Evolutionary conservation across 64 coral and sea anemone genomes (phyloP).

Genomic region (Porites australiensis): DNA sequence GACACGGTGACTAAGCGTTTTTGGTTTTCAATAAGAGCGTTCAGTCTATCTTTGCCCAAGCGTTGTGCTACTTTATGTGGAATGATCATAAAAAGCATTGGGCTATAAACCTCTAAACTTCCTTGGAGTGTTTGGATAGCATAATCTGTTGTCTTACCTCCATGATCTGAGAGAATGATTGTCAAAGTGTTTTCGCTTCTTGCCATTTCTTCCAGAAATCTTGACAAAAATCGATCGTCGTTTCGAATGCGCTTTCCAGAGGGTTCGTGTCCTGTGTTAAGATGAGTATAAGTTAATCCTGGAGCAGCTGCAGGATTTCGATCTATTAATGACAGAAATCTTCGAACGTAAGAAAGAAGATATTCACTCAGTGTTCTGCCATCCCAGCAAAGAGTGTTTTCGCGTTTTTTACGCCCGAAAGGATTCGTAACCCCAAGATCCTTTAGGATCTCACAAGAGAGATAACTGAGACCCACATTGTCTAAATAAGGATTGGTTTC

Average conservation of each 20-base stretch:
- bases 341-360: slow-evolving; percentile 65
- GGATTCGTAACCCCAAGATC: slow-evolving; percentile 69
- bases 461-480: slow-evolving; percentile 63
- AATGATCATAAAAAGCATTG: slow-evolving; percentile 96
- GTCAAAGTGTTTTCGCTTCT: slow-evolving; percentile 79
- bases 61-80: slow-evolving; percentile 79
- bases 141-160: slow-evolving; percentile 83
- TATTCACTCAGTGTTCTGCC: slow-evolving; percentile 83
- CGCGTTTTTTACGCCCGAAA: slow-evolving; percentile 37
- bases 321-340: slow-evolving; percentile 67
- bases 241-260: slow-evolving; percentile 79
- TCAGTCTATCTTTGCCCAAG: slow-evolving; percentile 74
- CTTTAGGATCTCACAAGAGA: slow-evolving; percentile 78
- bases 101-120: slow-evolving; percentile 84
- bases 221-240: slow-evolving; percentile 76
- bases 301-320: slow-evolving; percentile 52
- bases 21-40: slow-evolving; percentile 76
- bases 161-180: slow-evolving; percentile 92
- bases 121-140: slow-evolving; percentile 77
- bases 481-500: slow-evolving; percentile 63
- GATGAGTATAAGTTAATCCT: slow-evolving; percentile 79
- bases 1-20: slow-evolving; percentile 80
- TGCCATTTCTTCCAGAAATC: slow-evolving; percentile 69
- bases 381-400: slow-evolving; percentile 62
- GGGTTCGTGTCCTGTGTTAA: slow-evolving; percentile 86